Evolutionary conservation across 2,113 vertebrate species (phyloP), one percentile per base, ranked within the genome.

Genomic region (Corythaixoides concolor): DNA sequence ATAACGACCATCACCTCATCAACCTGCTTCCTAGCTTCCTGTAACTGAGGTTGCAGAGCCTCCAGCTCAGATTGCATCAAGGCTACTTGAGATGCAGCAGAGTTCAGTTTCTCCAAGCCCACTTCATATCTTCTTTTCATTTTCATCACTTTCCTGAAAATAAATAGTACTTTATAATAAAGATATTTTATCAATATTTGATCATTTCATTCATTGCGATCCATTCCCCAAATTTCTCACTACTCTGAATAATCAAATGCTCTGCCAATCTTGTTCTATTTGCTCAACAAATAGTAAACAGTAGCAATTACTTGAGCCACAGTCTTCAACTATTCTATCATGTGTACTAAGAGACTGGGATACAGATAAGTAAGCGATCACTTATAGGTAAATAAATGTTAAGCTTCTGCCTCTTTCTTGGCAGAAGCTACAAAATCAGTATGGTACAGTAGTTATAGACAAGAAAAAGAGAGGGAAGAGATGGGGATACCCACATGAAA

Each of bases 1-100:
- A 99, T 99, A 33, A 98, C 96, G 1, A 97, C 15, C 99, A 99
- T 99, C 98, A 99, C 98, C 69, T 99, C 98, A 53, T 99, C 99
- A 19, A 99, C 98, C 67, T 99, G 93, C 91, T 98, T 98, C 94
- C 98, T 98, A n/a, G 99, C 99, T 55, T 98, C 98, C 47, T 55
- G 91, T 39, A 99, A 95, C 82, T 99, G 98, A 26, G 99, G 99
- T 69, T 99, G 99, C 72, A 99, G 96, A 10, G 98, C 99, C 93
- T 98, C 99, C 95, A 99, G 96, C 80, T 99, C 98, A 22, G 62
- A 63, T 63, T 99, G 99, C 99, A 99, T 99, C 4, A 96, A 97
- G 55, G 98, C 97, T 58, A 99, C 99, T 90, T 99, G 98, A 32
- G 98, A 96, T 1, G 99, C 90, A 6, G 99, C 99, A 7, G 99